These are phyloP conservation scores for Caenorhabditis japonica DNA, from an alignment of 2,888 invertebrate genomes.

Conservation along the genomic window DNA sequence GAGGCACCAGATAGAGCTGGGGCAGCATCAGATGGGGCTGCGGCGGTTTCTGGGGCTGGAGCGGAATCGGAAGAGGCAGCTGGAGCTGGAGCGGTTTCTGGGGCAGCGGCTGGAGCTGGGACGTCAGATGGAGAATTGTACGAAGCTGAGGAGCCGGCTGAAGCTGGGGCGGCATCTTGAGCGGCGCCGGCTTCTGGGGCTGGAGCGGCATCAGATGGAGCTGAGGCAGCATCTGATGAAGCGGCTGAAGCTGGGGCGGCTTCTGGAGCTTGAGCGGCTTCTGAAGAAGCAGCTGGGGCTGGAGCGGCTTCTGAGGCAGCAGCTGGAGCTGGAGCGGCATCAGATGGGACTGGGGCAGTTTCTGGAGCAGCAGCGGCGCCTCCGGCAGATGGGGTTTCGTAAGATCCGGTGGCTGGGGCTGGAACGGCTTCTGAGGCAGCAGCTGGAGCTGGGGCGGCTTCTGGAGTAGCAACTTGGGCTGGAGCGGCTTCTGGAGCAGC, in stretches of 20 bases:
- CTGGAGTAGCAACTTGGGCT: neutral
- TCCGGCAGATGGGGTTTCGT: slow-evolving; percentile 4
- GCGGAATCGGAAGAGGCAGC: slow-evolving; percentile 12
- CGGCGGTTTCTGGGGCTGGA: slow-evolving; percentile 7
- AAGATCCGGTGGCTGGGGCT: slow-evolving; percentile 6
- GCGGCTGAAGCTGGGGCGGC: slow-evolving; percentile 20
- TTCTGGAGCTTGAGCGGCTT: slow-evolving; percentile 16
- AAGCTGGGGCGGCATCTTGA: too few relatives aligned
- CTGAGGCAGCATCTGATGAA: neutral
- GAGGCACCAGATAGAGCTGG: neutral
- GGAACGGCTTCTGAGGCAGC: slow-evolving; percentile 4
- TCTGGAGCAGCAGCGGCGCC: slow-evolving; percentile 10
- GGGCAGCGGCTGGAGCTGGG: neutral
- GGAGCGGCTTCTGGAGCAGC: too few relatives aligned
- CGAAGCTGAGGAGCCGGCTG: too few relatives aligned
- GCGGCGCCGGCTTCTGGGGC: neutral
- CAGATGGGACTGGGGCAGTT: slow-evolving; percentile 12
- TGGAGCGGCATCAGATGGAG: neutral
- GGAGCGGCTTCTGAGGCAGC: slow-evolving; percentile 9
- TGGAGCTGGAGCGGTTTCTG: slow-evolving; percentile 10
- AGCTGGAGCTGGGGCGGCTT: slow-evolving; percentile 5
- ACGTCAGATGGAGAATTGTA: neutral
- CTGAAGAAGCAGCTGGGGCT: slow-evolving; percentile 23
- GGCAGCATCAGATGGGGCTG: slow-evolving; percentile 22
- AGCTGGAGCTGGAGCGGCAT: slow-evolving; percentile 20